Evolutionary conservation across 2,113 vertebrate genomes (phyloP).

Genomic region (Bufo bufo): DNA sequence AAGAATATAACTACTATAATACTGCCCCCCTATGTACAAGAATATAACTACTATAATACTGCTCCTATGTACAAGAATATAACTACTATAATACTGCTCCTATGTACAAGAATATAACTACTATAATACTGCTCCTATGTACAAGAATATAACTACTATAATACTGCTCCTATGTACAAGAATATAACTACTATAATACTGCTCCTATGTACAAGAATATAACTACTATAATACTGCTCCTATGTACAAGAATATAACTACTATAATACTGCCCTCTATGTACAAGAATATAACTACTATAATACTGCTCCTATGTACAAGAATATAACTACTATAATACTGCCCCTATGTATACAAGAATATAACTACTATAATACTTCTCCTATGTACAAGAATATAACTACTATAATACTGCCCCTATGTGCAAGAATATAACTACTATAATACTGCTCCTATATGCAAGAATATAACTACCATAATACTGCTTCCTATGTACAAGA

Average conservation of each 20-base stretch:
- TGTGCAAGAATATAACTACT: constrained; percentile 13
- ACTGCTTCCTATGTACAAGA: neutral
- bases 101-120: too few relatives aligned
- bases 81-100: too few relatives aligned
- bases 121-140: neutral
- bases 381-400: constrained; percentile 10
- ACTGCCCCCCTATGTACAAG: neutral
- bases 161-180: neutral
- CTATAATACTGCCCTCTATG: constrained; percentile 3
- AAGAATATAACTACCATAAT: constrained; percentile 10
- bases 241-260: neutral
- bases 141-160: constrained; percentile 13
- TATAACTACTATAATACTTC: constrained; percentile 11
- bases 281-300: constrained; percentile 1
- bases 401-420: constrained; percentile 9
- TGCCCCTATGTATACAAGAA: neutral
- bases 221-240: constrained; percentile 9
- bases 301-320: neutral
- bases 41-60: too few relatives aligned
- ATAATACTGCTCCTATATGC: constrained; percentile 2
- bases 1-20: constrained; percentile 6
- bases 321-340: constrained; percentile 11
- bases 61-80: too few relatives aligned
- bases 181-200: neutral
- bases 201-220: neutral